Base-by-base conservation (phyloP, 2,888 invertebrate genomes). In the Teinopalpus imperialis region DNA sequence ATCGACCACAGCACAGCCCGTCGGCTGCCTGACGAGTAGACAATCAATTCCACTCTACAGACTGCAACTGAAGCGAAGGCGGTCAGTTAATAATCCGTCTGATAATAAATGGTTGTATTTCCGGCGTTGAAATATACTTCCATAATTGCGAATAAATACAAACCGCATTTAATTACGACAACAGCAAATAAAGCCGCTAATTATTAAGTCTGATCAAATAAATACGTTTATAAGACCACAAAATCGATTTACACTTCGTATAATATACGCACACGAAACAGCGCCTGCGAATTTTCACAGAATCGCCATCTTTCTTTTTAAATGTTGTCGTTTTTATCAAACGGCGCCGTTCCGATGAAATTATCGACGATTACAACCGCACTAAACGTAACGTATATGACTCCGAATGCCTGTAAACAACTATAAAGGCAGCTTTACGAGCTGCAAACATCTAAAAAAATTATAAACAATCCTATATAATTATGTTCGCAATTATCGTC, bases 281-380 rank as follows among this genome's bases (percentile, higher is more conserved):
- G 42, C 53, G 49, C 49, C 52, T 56, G 54, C 54, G 39, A 42
- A 46, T 51, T 37, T 35, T 16, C 37, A 41, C 21, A 20, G 10
- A 18, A 37, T 31, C 52, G 54, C 53, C 54, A 58, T 54, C 48
- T 54, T 53, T 60, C 56, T 56, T 50, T 39, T 54, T 53, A 59
- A 57, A 55, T 53, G 47, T 47, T 32, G 26, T 35, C 29, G 27
- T 36, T 35, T 42, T 31, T 4, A 32, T 21, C 23, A 10, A 23
- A 29, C 4, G 10, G 20, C 20, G 20, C 39, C 23, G 18, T 29
- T 35, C 7, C 27, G 8, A n/a, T 29, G 12, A 9, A 45, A 10
- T 34, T 40, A 40, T 34, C n/a, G 29, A 27, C 45, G 5, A 16
- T 34, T 39, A 32, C 31, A 32, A 14, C 14, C 24, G 18, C 30